Evolutionary conservation across 2,113 vertebrate species (phyloP).

Genomic region (Sminthopsis crassicaudata): DNA sequence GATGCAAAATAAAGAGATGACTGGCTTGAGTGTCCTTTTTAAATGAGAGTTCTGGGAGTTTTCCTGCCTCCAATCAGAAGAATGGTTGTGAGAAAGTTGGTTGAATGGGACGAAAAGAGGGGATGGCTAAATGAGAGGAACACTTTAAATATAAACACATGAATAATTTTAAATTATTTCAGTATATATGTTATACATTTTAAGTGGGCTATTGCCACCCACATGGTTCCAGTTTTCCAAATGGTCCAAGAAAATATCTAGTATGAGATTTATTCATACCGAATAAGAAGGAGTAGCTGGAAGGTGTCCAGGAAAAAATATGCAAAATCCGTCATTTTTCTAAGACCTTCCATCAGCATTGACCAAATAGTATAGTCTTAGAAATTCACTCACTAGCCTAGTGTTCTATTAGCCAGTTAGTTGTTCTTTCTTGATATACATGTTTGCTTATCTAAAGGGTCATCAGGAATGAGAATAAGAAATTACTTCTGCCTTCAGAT

Average conservation of each 20-base stretch:
- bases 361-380: background rate
- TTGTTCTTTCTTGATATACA: background rate
- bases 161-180: constrained; percentile 1
- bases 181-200: background rate
- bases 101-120: constrained; percentile 1
- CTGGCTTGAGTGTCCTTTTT: background rate
- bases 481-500: too few species aligned
- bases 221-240: background rate
- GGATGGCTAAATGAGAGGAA: background rate
- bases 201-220: background rate
- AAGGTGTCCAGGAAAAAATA: constrained; percentile 1
- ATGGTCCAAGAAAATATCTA: background rate
- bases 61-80: background rate
- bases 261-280: background rate
- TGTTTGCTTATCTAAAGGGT: too few species aligned
- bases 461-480: too few species aligned
- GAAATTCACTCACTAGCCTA: background rate
- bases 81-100: background rate
- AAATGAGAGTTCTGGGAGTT: background rate
- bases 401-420: fast-evolving
- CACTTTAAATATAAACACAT: background rate
- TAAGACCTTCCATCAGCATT: background rate
- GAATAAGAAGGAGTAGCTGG: background rate
- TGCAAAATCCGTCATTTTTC: background rate
- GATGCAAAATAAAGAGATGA: background rate